Evolutionary conservation across 2,888 invertebrate species (phyloP).

Genomic region (Noctuana brunneofusca): DNA sequence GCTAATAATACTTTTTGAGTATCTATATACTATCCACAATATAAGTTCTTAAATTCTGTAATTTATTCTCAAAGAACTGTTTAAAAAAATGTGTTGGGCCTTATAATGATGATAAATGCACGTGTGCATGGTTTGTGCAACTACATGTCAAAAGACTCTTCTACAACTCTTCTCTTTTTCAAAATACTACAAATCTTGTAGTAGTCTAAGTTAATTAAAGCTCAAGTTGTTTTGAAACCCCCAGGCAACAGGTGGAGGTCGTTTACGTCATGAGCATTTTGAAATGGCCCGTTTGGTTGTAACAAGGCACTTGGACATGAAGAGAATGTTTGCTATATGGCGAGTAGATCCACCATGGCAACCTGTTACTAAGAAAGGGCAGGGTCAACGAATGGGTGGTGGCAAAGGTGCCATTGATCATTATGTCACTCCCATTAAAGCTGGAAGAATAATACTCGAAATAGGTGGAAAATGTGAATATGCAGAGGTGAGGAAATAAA

Average conservation of each 20-base stretch:
- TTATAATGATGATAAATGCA: too few relatives aligned
- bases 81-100: too few relatives aligned
- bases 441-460: slow-evolving; percentile 96
- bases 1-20: too few relatives aligned
- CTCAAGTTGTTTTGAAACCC: slow-evolving; percentile 40
- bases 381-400: slow-evolving; percentile 96
- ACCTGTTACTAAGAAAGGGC: slow-evolving; percentile 93
- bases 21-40: too few relatives aligned
- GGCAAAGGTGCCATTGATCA: slow-evolving; percentile 98
- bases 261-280: slow-evolving; percentile 90
- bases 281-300: slow-evolving; percentile 93
- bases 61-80: too few relatives aligned
- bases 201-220: not conserved
- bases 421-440: slow-evolving; percentile 96
- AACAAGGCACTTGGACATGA: slow-evolving; percentile 89
- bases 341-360: slow-evolving; percentile 98
- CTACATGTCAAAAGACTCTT: too few relatives aligned
- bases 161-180: too few relatives aligned
- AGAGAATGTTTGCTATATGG: slow-evolving; percentile 96
- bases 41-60: too few relatives aligned
- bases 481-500: slow-evolving; percentile 89
- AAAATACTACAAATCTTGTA: too few relatives aligned
- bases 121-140: too few relatives aligned
- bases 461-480: slow-evolving; percentile 95
- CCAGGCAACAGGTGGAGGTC: slow-evolving; percentile 92